Evolutionary conservation across 2,888 invertebrate species (phyloP), one percentile per base, ranked within the genome.

Genomic region (Unio pictorum): DNA sequence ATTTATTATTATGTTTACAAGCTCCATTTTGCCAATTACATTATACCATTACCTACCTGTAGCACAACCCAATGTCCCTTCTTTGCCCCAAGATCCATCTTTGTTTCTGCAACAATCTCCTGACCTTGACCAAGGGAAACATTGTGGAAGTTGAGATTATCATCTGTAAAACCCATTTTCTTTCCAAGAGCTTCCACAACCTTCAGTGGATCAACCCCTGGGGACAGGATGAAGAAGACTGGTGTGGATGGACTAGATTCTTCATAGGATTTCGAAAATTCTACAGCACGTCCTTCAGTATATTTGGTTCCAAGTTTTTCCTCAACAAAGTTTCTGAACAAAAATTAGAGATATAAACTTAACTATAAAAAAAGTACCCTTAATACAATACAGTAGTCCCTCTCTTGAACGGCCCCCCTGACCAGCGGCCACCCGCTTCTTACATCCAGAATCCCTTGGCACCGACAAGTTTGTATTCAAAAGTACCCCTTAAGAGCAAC

Each of bases 31-130:
- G 23, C 26, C 8, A n/a, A 26, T n/a, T 20, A 20, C 28, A 59
- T 26, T 45, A 11, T 15, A 45, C 45, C 45, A 11, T 45, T 15
- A 45, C 68, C 64, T 72, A 93, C 94, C 92, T 94, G 98, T 68
- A 98, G 91, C 8, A 98, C 94, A 2, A 98, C 98, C 98, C 98
- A 98, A 88, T 98, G 97, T 0, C 98, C 98, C 74, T 94, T 92
- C 84, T 93, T 92, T 0, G 96, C 93, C 0, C 95, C 95, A 67
- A 93, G 92, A 85, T 97, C 96, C 94, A 98, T 95, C 0, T 98
- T 97, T 73, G 94, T 93, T 87, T 98, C 98, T 0, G 98, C 98
- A 0, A 98, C 96, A 0, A 94, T 92, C 90, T 98, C 98, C 89
- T 97, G 97, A 0, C 96, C 96, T 89, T 96, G 96, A 30, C 98